A percentile compares a stretch with the other conserved stretches of the same genome.
phyloP scores from a whole-genome alignment of 2,888 invertebrate species.

The Amphipoea oculea region DNA sequence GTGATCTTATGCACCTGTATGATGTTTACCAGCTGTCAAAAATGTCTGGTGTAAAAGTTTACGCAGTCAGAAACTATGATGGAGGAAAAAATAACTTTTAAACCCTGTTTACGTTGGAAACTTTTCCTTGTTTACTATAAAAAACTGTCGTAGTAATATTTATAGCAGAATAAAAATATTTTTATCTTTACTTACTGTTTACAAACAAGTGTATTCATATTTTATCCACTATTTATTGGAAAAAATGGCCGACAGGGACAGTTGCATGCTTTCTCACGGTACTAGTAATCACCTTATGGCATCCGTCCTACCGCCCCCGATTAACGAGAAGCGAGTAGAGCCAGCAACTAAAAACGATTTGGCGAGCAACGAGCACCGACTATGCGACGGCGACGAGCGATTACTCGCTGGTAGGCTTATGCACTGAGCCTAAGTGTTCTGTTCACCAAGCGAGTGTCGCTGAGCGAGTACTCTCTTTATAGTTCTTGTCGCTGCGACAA shows the following conservation, averaged over 20 bases:
- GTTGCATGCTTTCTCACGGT: slow-evolving; percentile 34
- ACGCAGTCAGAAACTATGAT: background rate
- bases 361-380: background rate
- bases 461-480: background rate
- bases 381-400: background rate
- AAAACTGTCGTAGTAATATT: slow-evolving; percentile 29
- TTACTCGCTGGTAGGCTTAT: background rate
- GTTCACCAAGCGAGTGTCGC: background rate
- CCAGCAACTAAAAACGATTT: background rate
- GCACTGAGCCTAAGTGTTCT: background rate
- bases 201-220: slow-evolving; percentile 28
- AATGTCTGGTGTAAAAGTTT: background rate
- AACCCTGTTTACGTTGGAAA: background rate
- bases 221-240: slow-evolving; percentile 13
- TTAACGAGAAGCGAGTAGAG: background rate
- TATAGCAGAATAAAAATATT: slow-evolving; percentile 39
- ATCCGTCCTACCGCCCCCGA: background rate
- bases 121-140: slow-evolving; percentile 34
- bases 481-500: background rate
- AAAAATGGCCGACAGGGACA: slow-evolving; percentile 11
- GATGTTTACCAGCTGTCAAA: background rate
- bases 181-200: slow-evolving; percentile 27
- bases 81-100: background rate
- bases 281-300: slow-evolving; percentile 14
- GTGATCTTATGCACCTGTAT: background rate